Percentiles rank a stretch among this genome's conserved stretches.
Evolutionary conservation across 2,113 vertebrate genomes (phyloP).

Genomic region (Diglossa brunneiventris): DNA sequence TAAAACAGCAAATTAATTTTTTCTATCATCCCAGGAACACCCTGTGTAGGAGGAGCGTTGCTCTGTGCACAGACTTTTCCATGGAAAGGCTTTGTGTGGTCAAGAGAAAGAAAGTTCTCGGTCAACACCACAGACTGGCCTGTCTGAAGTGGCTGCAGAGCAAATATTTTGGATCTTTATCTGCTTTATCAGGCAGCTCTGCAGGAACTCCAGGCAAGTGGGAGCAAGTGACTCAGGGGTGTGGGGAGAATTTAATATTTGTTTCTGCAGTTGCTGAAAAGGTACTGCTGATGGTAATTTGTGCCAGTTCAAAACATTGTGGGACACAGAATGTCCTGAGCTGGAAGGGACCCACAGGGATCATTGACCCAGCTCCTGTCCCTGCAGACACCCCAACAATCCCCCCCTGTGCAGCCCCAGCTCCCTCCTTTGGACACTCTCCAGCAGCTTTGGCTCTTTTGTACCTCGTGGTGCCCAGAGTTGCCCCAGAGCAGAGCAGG

Average conservation of each 20-base stretch:
- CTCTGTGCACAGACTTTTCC: background rate
- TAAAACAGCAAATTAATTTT: background rate
- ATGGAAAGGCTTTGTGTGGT: background rate
- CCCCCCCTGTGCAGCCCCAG: background rate
- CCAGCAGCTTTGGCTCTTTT: background rate
- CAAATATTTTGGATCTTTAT: background rate
- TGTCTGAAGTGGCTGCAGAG: background rate
- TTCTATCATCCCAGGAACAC: background rate
- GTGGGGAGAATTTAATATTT: background rate
- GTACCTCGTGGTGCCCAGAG: fast-evolving
- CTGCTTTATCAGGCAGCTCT: background rate
- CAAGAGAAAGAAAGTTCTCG: background rate
- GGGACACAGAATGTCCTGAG: too few species aligned
- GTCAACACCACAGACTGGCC: fast-evolving
- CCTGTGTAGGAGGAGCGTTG: background rate
- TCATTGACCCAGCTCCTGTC: background rate
- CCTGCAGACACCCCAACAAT: background rate
- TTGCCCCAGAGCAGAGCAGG: background rate
- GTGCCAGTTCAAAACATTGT: background rate
- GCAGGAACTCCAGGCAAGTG: background rate
- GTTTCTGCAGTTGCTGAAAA: background rate
- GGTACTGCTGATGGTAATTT: background rate
- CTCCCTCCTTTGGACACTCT: background rate
- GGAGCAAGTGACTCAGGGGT: background rate
- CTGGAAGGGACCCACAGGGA: fast-evolving